These are phyloP conservation scores for Synergus laeviventris DNA, from an alignment of 2,888 invertebrate genomes.

Conservation along the genomic window DNA sequence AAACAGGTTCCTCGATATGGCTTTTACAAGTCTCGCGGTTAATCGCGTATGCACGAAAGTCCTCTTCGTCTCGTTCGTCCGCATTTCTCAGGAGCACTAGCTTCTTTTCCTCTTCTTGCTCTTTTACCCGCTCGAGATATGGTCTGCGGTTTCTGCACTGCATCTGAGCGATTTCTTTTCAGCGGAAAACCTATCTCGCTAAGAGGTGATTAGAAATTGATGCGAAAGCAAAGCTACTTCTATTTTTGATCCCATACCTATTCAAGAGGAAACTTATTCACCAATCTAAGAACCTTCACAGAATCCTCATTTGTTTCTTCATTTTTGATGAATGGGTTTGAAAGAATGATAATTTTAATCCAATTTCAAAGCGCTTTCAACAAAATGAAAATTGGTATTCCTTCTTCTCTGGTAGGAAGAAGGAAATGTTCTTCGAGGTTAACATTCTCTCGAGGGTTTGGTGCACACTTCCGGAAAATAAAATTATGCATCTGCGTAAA, in stretches of 20 bases:
- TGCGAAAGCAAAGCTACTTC: background rate
- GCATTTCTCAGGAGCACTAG: conserved; percentile 50
- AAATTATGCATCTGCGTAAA: background rate
- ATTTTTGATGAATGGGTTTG: background rate
- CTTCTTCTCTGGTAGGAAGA: background rate
- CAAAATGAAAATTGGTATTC: background rate
- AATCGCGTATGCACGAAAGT: conserved; percentile 49
- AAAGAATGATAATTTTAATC: background rate
- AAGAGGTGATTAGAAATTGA: conserved; percentile 17
- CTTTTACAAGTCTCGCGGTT: conserved; percentile 46
- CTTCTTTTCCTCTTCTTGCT: conserved; percentile 40
- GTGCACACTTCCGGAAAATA: background rate
- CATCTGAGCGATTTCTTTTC: conserved; percentile 22
- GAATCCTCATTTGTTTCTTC: background rate
- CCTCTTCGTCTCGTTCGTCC: conserved; percentile 43
- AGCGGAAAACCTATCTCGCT: conserved; percentile 2
- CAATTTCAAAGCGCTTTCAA: background rate
- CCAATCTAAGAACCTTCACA: background rate
- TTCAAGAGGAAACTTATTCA: background rate
- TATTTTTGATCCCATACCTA: background rate
- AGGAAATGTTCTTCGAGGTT: background rate
- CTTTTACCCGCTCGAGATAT: conserved; percentile 34
- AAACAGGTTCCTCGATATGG: conserved; percentile 59
- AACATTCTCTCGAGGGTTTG: background rate
- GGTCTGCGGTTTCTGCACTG: conserved; percentile 24